A percentile compares a stretch with the other conserved stretches of the same genome.
Conservation (phyloP, 2,113 vertebrate genomes). For the Dendropsophus ebraccatus region DNA sequence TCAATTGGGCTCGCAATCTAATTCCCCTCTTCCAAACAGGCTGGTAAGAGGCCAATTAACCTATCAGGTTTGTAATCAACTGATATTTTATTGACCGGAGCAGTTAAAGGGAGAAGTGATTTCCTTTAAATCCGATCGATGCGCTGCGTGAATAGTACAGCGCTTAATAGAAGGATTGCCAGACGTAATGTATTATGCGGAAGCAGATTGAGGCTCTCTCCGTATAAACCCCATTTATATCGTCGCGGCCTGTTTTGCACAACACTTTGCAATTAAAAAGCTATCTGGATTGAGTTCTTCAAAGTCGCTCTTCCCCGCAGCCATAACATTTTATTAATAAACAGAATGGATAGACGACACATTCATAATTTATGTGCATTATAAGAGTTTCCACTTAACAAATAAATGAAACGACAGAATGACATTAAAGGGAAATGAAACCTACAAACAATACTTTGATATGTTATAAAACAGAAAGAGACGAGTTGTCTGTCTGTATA, state of each 20-base stretch:
- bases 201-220: neutral
- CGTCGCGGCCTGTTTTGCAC: conserved; percentile 3
- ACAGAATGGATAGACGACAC: neutral
- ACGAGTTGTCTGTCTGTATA: neutral
- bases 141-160: neutral
- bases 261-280: conserved; percentile 43
- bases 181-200: neutral
- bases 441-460: conserved; percentile 1
- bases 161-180: neutral
- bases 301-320: conserved; percentile 4
- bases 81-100: neutral
- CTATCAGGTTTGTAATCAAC: neutral
- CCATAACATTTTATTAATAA: conserved; percentile 36
- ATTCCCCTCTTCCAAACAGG: neutral
- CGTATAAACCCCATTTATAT: conserved; percentile 31
- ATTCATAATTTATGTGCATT: conserved; percentile 29
- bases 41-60: neutral
- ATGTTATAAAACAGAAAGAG: neutral
- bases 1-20: neutral
- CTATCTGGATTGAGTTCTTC: conserved; percentile 23
- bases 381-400: neutral
- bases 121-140: neutral
- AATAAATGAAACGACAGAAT: neutral
- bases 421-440: neutral
- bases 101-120: neutral